These are phyloP conservation scores for Phenganax subtilis DNA, from an alignment of 92 coral and sea anemone species.

Conservation along the genomic window DNA sequence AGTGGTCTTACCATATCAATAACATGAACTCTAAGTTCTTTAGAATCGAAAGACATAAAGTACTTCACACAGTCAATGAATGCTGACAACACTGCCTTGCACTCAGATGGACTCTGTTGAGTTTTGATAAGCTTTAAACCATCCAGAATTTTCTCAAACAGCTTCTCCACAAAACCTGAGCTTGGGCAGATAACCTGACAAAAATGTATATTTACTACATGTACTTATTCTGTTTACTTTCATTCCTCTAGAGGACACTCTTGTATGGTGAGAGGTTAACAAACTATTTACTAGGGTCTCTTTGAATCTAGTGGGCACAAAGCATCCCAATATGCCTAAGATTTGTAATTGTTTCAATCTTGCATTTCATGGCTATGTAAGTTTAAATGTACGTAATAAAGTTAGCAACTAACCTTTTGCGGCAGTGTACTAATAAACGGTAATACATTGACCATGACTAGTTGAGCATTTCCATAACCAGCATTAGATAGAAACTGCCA, in stretches of 20 bases:
- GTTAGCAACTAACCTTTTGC: slow-evolving; percentile 53
- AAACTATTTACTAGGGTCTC: too few relatives aligned
- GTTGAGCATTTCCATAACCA: slow-evolving; percentile 77
- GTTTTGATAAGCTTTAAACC: slow-evolving; percentile 64
- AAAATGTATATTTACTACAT: neutral
- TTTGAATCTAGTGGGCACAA: too few relatives aligned
- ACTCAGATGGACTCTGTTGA: slow-evolving; percentile 68
- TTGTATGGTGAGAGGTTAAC: too few relatives aligned
- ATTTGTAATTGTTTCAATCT: too few relatives aligned
- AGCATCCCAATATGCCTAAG: too few relatives aligned
- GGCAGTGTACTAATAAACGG: slow-evolving; percentile 87
- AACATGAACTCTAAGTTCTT: slow-evolving; percentile 49
- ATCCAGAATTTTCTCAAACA: slow-evolving; percentile 61
- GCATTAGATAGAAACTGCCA: slow-evolving; percentile 79
- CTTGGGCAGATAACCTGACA: slow-evolving; percentile 28
- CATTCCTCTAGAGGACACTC: too few relatives aligned
- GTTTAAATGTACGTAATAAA: neutral
- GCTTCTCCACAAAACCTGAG: slow-evolving; percentile 62
- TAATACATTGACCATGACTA: slow-evolving; percentile 65
- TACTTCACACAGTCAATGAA: slow-evolving; percentile 90
- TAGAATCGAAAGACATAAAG: slow-evolving; percentile 44
- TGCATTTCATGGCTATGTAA: neutral
- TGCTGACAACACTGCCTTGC: slow-evolving; percentile 68
- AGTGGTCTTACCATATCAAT: slow-evolving; percentile 64
- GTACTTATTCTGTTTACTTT: too few relatives aligned